phyloP scores from a whole-genome alignment of 2,113 vertebrate species.

The Thermophis baileyi region DNA sequence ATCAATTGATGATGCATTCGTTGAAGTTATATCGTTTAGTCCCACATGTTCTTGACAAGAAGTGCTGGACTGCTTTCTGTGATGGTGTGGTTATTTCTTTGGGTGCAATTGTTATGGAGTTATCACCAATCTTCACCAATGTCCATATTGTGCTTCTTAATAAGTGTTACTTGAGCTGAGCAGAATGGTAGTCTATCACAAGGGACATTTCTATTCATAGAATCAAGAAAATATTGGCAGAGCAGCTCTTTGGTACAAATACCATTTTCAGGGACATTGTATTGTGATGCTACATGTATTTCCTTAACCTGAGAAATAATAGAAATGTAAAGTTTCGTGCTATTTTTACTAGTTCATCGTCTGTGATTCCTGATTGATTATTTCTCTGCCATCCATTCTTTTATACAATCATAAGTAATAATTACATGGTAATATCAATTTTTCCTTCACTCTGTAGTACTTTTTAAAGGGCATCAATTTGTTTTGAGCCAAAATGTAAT shows the following conservation, averaged over 20 bases:
- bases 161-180: not conserved
- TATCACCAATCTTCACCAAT: no score
- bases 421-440: slow-evolving; percentile 41
- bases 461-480: slow-evolving; percentile 60
- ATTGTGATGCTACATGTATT: not conserved
- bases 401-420: not conserved
- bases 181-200: not conserved
- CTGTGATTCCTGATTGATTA: slow-evolving; percentile 16
- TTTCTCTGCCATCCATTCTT: slow-evolving; percentile 34
- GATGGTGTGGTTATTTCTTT: not conserved
- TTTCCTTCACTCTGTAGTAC: slow-evolving; percentile 50
- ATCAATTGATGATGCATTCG: not conserved
- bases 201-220: not conserved
- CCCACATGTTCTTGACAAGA: slow-evolving; percentile 12
- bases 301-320: not conserved
- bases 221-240: not conserved
- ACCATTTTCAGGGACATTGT: not conserved
- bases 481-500: slow-evolving; percentile 64
- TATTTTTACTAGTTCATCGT: not conserved
- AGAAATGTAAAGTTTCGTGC: not conserved
- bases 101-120: not conserved
- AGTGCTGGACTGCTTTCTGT: not conserved
- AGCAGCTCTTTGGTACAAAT: not conserved
- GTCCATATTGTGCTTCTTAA: not conserved
- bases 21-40: slow-evolving; percentile 22